A percentile compares a stretch with the other conserved stretches of the same genome.
phyloP scores from a whole-genome alignment of 2,797 vertebrate genomes.

The Microcaecilia unicolor region DNA sequence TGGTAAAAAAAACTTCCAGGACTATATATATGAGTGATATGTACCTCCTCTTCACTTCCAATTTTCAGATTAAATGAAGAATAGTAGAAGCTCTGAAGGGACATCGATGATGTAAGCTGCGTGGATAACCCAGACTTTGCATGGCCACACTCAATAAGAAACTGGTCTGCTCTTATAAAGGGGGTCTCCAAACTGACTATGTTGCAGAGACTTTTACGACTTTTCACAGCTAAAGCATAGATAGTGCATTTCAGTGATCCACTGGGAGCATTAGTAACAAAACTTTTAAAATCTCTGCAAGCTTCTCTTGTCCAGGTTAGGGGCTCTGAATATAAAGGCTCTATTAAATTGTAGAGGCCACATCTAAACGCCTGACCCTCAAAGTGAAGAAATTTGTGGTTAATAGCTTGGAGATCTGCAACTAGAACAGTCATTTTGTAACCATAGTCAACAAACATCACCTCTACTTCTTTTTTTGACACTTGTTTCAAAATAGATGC shows the following conservation, averaged over 20 bases:
- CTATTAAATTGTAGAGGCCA: slow-evolving; percentile 50
- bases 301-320: slow-evolving; percentile 42
- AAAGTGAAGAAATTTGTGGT: slow-evolving; percentile 56
- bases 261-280: slow-evolving; percentile 32
- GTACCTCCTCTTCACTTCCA: slow-evolving; percentile 70
- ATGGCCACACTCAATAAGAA: slow-evolving; percentile 40
- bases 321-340: slow-evolving; percentile 29
- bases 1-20: slow-evolving; percentile 79
- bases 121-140: slow-evolving; percentile 15
- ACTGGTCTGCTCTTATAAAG: slow-evolving; percentile 33
- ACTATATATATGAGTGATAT: slow-evolving; percentile 63
- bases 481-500: slow-evolving; percentile 46
- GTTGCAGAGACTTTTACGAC: slow-evolving; percentile 48
- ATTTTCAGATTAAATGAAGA: slow-evolving; percentile 64
- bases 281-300: slow-evolving; percentile 42
- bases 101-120: slow-evolving; percentile 28
- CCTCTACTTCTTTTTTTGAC: slow-evolving; percentile 26
- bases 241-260: slow-evolving; percentile 57
- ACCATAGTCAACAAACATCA: slow-evolving; percentile 77
- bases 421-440: slow-evolving; percentile 43
- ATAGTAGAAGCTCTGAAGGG: slow-evolving; percentile 68
- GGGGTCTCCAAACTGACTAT: slow-evolving; percentile 64
- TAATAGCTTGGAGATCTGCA: slow-evolving; percentile 56
- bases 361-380: slow-evolving; percentile 78
- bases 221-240: slow-evolving; percentile 43